Evolutionary conservation across 2,113 vertebrate species (phyloP), one percentile per base, ranked within the genome.

Genomic region (Talpa occidentalis): DNA sequence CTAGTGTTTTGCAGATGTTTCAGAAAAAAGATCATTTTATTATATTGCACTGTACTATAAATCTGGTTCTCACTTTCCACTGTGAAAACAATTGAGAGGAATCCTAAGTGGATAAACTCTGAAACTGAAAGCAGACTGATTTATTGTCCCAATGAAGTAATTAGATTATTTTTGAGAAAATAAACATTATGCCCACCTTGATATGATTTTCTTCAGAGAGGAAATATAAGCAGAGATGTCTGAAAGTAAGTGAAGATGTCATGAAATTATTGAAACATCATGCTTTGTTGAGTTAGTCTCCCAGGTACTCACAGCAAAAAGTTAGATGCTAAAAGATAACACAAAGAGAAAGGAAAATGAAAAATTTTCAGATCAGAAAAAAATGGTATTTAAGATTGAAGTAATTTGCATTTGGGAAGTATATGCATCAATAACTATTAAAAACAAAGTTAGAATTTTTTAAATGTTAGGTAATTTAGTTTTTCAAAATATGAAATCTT

Each of bases 11-110:
- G 62, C 93, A 88, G 83, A 64, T 78, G 67, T 79, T 95, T 89
- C 88, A 93, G 82, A 89, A 97, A 84, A 69, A 28, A 91, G 96
- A 83, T 82, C 77, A 86, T 94, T 93, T 85, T 92, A 95, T 96
- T 88, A 74, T 30, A 32, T 52, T 47, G 35, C 17, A 24, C 35
- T 56, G 28, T 21, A 35, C 26, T 26, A 30, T 42, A 88, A 85
- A 87, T 44, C 54, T 0, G 35, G 44, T 56, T 91, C 22, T 62
- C 76, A 64, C 24, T 85, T 79, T 44, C 37, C 70, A 56, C 24
- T 26, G 16, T 30, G 37, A 72, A 92, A 91, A 93, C 79, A 72
- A 49, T 56, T 72, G 32, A 19, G 49, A 70, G 12, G 90, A 60
- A 49, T 72, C 74, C 78, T 86, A 93, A 86, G 74, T 19, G 64